phyloP scores from a whole-genome alignment of 1,140 invertebrate species.

The Ctenoplectra terminalis region DNA sequence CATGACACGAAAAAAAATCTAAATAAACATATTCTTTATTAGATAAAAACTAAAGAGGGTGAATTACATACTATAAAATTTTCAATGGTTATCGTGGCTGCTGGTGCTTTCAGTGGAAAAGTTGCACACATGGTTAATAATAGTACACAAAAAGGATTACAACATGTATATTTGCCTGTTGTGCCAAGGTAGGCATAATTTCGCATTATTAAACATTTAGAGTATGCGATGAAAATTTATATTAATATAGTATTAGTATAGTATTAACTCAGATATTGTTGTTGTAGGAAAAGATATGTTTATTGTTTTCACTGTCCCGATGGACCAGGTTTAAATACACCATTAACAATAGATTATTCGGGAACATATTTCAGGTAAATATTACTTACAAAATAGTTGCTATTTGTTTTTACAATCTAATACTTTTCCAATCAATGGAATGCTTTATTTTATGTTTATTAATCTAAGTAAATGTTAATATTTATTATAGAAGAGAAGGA shows the following conservation, averaged over 20 bases:
- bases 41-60: constrained; percentile 87
- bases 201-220: neutral
- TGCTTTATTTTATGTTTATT: neutral
- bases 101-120: constrained; percentile 90
- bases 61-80: constrained; percentile 87
- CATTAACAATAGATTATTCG: constrained; percentile 91
- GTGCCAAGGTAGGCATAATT: constrained; percentile 87
- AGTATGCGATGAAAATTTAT: constrained; percentile 29
- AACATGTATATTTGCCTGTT: constrained; percentile 90
- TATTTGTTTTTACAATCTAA: neutral
- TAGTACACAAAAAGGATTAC: constrained; percentile 86
- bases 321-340: constrained; percentile 93
- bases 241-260: neutral
- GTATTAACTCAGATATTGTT: constrained; percentile 26
- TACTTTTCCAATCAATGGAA: neutral
- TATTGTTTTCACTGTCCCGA: constrained; percentile 91
- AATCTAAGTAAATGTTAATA: constrained; percentile 19
- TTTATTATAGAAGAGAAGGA: constrained; percentile 86
- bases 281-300: constrained; percentile 92
- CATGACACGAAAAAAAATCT: too few species aligned
- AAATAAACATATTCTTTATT: constrained; percentile 17
- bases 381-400: neutral
- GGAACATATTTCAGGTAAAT: constrained; percentile 86
- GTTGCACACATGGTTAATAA: constrained; percentile 91
- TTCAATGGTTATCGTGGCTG: constrained; percentile 90